Base-by-base conservation (phyloP, 2,888 invertebrate genomes). In the Athrips mouffetella region DNA sequence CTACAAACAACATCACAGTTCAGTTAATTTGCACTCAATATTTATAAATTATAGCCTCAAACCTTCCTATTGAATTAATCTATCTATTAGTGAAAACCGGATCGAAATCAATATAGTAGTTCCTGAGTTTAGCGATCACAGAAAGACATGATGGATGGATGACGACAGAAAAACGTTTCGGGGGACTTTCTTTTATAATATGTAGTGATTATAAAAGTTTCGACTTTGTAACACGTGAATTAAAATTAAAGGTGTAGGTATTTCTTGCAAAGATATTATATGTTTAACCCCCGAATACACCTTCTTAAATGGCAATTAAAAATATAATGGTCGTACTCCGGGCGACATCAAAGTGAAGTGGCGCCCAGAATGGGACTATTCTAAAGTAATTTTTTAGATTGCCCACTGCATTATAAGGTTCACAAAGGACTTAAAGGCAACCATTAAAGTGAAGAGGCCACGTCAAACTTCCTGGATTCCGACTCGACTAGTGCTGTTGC, bases 311-410 rank as follows among this genome's bases (percentile, higher is more conserved):
- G 11, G 11, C 20, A 37, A 37, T 37, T 37, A 37, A 18, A 27
- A n/a, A n/a, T 11, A 18, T 21, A 37, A 11, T 37, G 11, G 37
- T 11, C 10, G n/a, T n/a, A 21, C 18, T 18, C 37, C 11, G 18
- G 21, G 21, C 21, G 37, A 37, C 37, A 37, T 37, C 37, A 37
- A 37, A 37, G 37, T 20, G 30, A 42, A 42, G 7, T 48, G 44
- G 48, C 48, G 44, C 48, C 44, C 48, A 37, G 13, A 25, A 27
- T 18, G 44, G 48, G 44, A 11, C 44, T 18, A 13, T 13, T 21
- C 20, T 18, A 37, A 37, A 21, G 37, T 21, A 37, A 37, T 37
- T 37, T 37, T 37, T 37, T 21, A 37, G 37, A 37, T 37, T 37
- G 18, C 37, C 37, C 5, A 11, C 37, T 21, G 37, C 37, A 37